phyloP scores from a whole-genome alignment of 1,140 invertebrate genomes.

The Pemphigus obesinymphae region DNA sequence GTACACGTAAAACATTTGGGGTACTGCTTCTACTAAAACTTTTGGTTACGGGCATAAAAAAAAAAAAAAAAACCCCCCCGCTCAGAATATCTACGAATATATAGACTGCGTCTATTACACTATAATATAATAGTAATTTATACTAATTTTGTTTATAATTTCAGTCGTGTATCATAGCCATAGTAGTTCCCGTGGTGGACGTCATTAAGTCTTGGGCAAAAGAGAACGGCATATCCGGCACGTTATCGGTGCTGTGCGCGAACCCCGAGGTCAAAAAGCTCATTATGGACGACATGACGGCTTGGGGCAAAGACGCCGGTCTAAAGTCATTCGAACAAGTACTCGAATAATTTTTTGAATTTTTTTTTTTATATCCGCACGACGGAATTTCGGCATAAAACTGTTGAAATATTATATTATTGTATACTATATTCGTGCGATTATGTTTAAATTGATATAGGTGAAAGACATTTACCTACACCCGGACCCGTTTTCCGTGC shows the following conservation, averaged over 20 bases:
- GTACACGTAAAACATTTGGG: too few species aligned
- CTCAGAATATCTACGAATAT: too few species aligned
- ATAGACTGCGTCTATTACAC: too few species aligned
- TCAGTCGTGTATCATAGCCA: constrained; percentile 86
- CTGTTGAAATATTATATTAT: not conserved
- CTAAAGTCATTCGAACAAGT: constrained; percentile 97
- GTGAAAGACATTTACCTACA: constrained; percentile 92
- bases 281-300: constrained; percentile 83
- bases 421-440: not conserved
- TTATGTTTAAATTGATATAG: constrained; percentile 55
- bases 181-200: constrained; percentile 92
- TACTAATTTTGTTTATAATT: constrained; percentile 46
- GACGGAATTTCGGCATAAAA: not conserved
- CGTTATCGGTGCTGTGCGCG: constrained; percentile 80
- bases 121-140: too few species aligned
- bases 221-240: constrained; percentile 79
- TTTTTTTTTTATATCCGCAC: not conserved
- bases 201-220: constrained; percentile 83
- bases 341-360: constrained; percentile 19
- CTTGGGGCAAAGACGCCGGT: constrained; percentile 80
- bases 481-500: constrained; percentile 89
- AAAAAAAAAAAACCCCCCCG: too few species aligned
- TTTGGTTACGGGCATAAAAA: too few species aligned
- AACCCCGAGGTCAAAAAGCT: constrained; percentile 82
- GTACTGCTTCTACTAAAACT: too few species aligned